Base-by-base conservation (phyloP, 92 coral and sea anemone genomes). In the Epizoanthus illoricatus region DNA sequence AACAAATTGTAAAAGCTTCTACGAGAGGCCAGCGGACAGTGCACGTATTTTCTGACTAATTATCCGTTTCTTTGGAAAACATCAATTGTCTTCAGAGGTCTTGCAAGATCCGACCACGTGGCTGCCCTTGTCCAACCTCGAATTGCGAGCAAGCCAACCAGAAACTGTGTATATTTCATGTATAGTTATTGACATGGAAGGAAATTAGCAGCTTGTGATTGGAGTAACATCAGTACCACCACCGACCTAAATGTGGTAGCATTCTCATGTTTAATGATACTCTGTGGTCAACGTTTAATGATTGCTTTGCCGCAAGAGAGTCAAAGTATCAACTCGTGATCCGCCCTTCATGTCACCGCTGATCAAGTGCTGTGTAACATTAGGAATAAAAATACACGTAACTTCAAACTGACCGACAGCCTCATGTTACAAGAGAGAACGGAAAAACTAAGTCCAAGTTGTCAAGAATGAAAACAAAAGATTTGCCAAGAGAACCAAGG, bases 41-140 rank as follows among this genome's bases (percentile, higher is more conserved):
- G 28, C 90, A 84, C 54, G 79, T 86, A 45, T 90, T 90, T 60
- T 1, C 65, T 90, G 58, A 90, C 91, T 52, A 88, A 85, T 74
- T 76, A 73, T 52, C 88, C 90, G 45, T 84, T 64, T 61, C 69
- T 81, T 4, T 87, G 91, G 88, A 75, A 90, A 76, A 64, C 33
- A 83, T 56, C 84, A 72, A 49, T 42, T 63, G 90, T 81, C 42
- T 83, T 88, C 73, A 73, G 87, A 61, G 84, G 93, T 45, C 85
- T 84, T 39, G 90, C 83, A 47, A 63, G 85, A 56, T 91, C 91
- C n/a, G 94, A 88, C 67, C 90, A 87, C 81, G 60, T 88, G 81
- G 89, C 81, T 62, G 90, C 88, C 58, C 72, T 86, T 43, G 71
- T 85, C 36, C 39, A 56, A 17, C 91, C 90, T 8, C 66, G 54